Conservation (phyloP, 2,797 vertebrate genomes). For the Pantherophis alleghaniensis region DNA sequence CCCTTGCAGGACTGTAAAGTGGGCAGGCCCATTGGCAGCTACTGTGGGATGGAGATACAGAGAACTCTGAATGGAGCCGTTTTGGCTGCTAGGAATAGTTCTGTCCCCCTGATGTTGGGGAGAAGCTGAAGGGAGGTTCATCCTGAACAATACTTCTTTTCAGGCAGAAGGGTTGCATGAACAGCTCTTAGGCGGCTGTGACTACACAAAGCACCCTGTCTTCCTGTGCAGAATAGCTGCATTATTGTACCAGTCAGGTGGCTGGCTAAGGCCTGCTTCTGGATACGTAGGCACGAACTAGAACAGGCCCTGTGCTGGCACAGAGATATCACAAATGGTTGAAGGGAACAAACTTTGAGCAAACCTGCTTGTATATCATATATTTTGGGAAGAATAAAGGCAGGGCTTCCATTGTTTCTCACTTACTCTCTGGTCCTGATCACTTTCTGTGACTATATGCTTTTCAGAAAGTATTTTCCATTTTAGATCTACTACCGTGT, state of each 20-base stretch:
- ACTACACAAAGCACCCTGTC: conserved; percentile 62
- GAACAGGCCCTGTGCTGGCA: conserved; percentile 13
- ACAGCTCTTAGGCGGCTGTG: conserved; percentile 24
- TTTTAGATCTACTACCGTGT: background rate
- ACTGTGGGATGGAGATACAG: background rate
- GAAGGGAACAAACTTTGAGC: background rate
- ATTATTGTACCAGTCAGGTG: conserved; percentile 62
- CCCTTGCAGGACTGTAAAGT: background rate
- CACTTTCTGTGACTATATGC: too few relatives aligned
- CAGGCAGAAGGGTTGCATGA: conserved; percentile 27
- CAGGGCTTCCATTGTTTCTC: background rate
- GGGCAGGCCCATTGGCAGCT: background rate
- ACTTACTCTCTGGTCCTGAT: background rate
- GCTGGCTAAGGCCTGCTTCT: conserved; percentile 30
- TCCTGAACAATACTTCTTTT: conserved; percentile 36
- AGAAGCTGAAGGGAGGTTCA: conserved; percentile 25
- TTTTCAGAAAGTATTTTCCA: background rate
- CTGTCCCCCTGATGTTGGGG: conserved; percentile 22
- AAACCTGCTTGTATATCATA: background rate
- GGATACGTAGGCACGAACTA: conserved; percentile 28
- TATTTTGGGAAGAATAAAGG: background rate
- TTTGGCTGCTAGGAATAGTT: conserved; percentile 15
- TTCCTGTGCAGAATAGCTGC: conserved; percentile 56
- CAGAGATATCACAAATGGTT: background rate
- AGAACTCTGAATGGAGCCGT: conserved; percentile 19